Evolutionary conservation across 1,140 invertebrate species (phyloP).

Genomic region (Philotrypesis tridentata): DNA sequence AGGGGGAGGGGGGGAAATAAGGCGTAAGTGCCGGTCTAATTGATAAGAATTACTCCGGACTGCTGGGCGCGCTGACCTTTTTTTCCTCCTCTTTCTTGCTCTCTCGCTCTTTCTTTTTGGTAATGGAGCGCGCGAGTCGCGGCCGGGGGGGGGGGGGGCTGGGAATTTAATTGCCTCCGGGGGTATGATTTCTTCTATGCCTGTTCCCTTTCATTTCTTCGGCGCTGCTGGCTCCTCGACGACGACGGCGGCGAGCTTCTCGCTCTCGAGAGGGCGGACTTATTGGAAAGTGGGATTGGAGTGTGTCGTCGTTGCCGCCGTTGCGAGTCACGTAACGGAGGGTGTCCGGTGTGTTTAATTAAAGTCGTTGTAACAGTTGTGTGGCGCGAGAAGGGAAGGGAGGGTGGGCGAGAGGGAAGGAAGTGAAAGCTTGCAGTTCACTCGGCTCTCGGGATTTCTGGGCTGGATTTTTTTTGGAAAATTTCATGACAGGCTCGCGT

Average conservation of each 20-base stretch:
- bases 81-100: too few species aligned
- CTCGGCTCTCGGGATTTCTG: background rate
- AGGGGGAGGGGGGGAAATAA: background rate
- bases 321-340: background rate
- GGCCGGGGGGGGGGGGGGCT: background rate
- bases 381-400: background rate
- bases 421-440: background rate
- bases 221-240: background rate
- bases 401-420: background rate
- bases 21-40: slow-evolving; percentile 19
- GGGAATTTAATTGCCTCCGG: slow-evolving; percentile 15
- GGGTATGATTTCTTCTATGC: background rate
- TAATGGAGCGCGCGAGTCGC: background rate
- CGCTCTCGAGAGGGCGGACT: slow-evolving; percentile 1
- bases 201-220: background rate
- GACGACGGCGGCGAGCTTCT: too few species aligned
- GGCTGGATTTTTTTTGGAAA: background rate
- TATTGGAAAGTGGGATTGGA: slow-evolving; percentile 17
- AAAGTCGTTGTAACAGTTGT: slow-evolving; percentile 15
- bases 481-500: background rate
- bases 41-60: slow-evolving; percentile 25
- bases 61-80: too few species aligned
- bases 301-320: too few species aligned
- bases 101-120: too few species aligned
- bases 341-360: slow-evolving; percentile 8